Evolutionary conservation across 2,888 invertebrate genomes (phyloP).

Genomic region (Eueremaeus valkanovi): DNA sequence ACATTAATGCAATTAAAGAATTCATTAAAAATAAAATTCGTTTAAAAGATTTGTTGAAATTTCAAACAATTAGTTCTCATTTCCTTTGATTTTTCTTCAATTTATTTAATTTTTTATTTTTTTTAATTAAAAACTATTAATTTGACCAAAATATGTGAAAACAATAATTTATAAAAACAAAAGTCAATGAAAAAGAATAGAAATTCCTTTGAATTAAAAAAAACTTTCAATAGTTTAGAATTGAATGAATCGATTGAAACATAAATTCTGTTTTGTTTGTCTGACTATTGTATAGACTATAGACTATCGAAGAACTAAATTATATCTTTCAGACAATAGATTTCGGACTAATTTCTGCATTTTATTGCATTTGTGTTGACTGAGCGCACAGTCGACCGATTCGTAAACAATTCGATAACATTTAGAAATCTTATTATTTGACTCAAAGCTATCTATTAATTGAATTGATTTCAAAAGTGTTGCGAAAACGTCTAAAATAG

Average conservation of each 20-base stretch:
- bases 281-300: neutral
- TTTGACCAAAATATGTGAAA: no score
- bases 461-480: conserved; percentile 21
- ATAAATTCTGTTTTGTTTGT: no score
- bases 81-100: no score
- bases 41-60: neutral
- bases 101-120: no score
- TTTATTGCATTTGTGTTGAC: conserved; percentile 14
- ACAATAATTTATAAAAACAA: no score
- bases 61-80: neutral
- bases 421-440: neutral
- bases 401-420: conserved; percentile 27
- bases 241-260: no score
- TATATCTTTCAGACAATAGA: neutral
- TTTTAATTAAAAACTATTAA: no score
- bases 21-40: neutral
- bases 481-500: conserved; percentile 8
- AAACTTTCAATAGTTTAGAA: no score
- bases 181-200: no score
- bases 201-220: no score
- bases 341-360: neutral
- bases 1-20: neutral
- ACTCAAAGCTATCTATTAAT: neutral
- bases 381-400: conserved; percentile 19
- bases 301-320: neutral